Base-by-base conservation (phyloP, 35 echinoderm and acorn worm genomes). In the Acanthaster planci region DNA sequence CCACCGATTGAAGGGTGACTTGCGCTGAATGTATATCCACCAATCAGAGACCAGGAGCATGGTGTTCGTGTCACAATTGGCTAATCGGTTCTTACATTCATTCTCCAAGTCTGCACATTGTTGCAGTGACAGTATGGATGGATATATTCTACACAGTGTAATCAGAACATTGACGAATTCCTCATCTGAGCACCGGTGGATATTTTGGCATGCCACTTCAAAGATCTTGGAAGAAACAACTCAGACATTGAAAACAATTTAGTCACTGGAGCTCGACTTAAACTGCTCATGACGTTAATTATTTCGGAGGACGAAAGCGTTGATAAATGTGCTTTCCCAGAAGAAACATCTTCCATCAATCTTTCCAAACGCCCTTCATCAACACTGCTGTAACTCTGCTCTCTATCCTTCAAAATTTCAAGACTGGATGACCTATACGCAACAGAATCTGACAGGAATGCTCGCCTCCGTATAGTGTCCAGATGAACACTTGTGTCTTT, bases 41-140 rank as follows among this genome's bases (percentile, higher is more conserved):
- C 87, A 89, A 42, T 89, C 87, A 18, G 87, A 83, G 79, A 89
- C 87, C 38, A 89, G 34, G 7, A 89, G 47, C 87, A 77, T 40
- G 18, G 87, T 84, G n/a, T 89, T 27, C 5, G 83, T 21, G 38
- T 89, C 80, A 79, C 80, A 89, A 35, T 79, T 83, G 16, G 38
- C 39, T 7, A 89, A 42, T 39, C 67, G 37, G 18, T 35, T 22
- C 17, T 77, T 58, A 42, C 87, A 89, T 51, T 89, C 80, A 21
- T 84, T 39, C 8, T 89, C 80, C 39, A 89, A 31, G 2, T 76
- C 10, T 57, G 6, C 10, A 9, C 19, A 14, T 5, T 57, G 32
- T 37, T 83, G 2, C 2, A 1, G 29, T 19, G 81, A 57, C 35
- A 60, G 23, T 9, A 14, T 12, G 42, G 12, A 12, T 29, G 64